Evolutionary conservation across 2,113 vertebrate species (phyloP).

Genomic region (Accipiter virgatus): DNA sequence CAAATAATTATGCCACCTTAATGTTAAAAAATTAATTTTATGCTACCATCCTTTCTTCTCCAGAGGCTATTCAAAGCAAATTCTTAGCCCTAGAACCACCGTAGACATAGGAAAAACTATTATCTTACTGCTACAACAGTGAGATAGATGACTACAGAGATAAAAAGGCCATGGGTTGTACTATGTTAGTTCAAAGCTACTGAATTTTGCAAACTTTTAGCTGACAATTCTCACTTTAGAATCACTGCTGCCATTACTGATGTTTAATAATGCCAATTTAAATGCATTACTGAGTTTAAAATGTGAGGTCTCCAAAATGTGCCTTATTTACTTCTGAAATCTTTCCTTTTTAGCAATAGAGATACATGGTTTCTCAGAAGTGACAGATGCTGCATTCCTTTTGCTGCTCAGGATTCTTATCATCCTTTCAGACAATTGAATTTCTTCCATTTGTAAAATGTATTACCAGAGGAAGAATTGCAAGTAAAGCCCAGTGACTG

Average conservation of each 20-base stretch:
- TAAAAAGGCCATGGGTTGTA: background rate
- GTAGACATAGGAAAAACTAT: background rate
- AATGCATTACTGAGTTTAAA: background rate
- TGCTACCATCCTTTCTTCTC: background rate
- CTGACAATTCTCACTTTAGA: background rate
- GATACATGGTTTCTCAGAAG: background rate
- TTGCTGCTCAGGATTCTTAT: conserved; percentile 16
- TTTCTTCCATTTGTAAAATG: conserved; percentile 30
- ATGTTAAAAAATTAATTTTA: background rate
- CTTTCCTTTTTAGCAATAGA: background rate
- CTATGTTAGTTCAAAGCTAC: background rate
- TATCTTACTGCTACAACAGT: background rate
- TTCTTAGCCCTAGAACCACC: background rate
- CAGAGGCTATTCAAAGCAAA: background rate
- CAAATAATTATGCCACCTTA: background rate
- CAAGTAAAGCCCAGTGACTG: background rate
- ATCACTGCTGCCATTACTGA: background rate
- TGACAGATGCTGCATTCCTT: background rate
- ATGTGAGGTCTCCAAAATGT: background rate
- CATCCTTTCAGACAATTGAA: conserved; percentile 12
- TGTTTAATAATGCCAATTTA: background rate
- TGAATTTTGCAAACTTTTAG: background rate
- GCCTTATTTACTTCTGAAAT: background rate
- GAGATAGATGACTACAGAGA: background rate
- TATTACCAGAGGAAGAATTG: background rate